A percentile compares a stretch with the other conserved stretches of the same genome.
Evolutionary conservation across 2,113 vertebrate species (phyloP).

Genomic region (Pterophyllum scalare): DNA sequence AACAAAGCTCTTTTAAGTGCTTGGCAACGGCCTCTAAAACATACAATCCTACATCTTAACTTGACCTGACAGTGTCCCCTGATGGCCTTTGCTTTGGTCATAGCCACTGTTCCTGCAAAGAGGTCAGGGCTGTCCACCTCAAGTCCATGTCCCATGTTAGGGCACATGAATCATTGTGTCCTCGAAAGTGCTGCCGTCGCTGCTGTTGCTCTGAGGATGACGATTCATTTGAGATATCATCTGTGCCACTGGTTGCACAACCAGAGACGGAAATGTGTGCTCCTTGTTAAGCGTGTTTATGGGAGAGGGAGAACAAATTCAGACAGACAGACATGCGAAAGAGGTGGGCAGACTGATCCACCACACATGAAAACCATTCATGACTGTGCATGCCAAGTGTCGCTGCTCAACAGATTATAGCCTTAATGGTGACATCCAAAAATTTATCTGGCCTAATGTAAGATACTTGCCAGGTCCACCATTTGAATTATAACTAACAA

Average conservation of each 20-base stretch:
- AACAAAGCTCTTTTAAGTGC: conserved; percentile 20
- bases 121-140: conserved; percentile 38
- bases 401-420: conserved; percentile 40
- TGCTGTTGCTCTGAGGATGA: conserved; percentile 33
- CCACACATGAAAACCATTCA: conserved; percentile 25
- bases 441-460: not conserved
- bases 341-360: conserved; percentile 31
- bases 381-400: conserved; percentile 45
- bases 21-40: conserved; percentile 17
- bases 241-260: conserved; percentile 69
- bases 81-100: conserved; percentile 16
- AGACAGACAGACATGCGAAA: conserved; percentile 36
- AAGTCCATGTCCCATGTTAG: conserved; percentile 23
- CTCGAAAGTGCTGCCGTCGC: conserved; percentile 17
- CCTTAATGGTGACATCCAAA: conserved; percentile 33
- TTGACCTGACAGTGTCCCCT: conserved; percentile 39
- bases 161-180: conserved; percentile 48
- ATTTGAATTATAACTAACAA: not conserved
- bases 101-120: not conserved
- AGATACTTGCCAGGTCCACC: not conserved
- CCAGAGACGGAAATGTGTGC: conserved; percentile 28
- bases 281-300: not conserved
- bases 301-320: conserved; percentile 4
- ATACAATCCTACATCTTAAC: not conserved
- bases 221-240: conserved; percentile 50